Evolutionary conservation across 1,140 invertebrate genomes (phyloP).

Genomic region (Diuraphis noxia): DNA sequence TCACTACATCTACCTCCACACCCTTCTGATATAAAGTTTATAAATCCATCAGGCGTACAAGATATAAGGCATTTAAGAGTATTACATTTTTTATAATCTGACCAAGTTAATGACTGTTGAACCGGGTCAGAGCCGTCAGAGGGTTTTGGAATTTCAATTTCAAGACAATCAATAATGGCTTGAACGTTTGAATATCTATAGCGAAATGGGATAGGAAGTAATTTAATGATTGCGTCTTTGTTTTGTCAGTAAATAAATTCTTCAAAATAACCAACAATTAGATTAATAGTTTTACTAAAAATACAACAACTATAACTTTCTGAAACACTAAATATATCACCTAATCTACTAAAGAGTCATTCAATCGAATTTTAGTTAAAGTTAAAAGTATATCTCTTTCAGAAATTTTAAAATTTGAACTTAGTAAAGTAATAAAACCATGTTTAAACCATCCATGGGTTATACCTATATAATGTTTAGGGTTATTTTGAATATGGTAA

Average conservation of each 20-base stretch:
- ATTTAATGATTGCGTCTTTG: background rate
- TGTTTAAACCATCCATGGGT: background rate
- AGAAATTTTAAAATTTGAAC: background rate
- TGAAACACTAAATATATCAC: constrained; percentile 12
- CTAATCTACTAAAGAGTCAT: constrained; percentile 1
- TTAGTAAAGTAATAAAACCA: background rate
- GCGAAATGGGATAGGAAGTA: constrained; percentile 23
- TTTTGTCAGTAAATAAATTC: constrained; percentile 23
- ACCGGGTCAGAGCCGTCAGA: no score
- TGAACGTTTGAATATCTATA: constrained; percentile 5
- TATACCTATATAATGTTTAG: constrained; percentile 32
- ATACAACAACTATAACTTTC: background rate
- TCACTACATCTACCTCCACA: no score
- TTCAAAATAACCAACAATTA: background rate
- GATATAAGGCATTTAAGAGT: constrained; percentile 61
- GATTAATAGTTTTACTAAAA: no score
- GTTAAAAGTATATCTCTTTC: constrained; percentile 7
- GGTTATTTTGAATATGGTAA: constrained; percentile 10
- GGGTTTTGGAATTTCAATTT: constrained; percentile 42
- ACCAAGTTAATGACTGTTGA: constrained; percentile 56
- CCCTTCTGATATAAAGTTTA: constrained; percentile 61
- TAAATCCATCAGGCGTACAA: constrained; percentile 60
- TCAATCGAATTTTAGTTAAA: constrained; percentile 2
- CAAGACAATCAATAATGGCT: constrained; percentile 36
- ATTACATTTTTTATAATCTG: constrained; percentile 60